Evolutionary conservation across 2,113 vertebrate genomes (phyloP).

Genomic region (Corydoras sp.): DNA sequence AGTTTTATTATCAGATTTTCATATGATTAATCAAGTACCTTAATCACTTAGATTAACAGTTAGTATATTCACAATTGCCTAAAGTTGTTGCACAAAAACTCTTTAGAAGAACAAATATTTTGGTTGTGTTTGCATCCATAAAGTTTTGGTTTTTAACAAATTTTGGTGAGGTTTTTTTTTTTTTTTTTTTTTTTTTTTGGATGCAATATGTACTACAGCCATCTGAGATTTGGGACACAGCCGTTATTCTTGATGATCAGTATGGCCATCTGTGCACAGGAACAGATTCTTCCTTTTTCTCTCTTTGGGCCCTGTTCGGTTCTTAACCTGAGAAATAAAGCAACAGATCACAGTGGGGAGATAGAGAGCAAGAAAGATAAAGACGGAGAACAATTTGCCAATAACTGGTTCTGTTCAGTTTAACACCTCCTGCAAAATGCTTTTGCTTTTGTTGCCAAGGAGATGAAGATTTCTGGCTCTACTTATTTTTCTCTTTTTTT

Average conservation of each 20-base stretch:
- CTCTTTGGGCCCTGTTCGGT: background rate
- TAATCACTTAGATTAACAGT: no score
- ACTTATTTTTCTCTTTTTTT: constrained; percentile 40
- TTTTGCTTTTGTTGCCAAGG: constrained; percentile 58
- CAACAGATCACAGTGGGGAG: constrained; percentile 5
- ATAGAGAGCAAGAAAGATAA: background rate
- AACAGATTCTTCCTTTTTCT: background rate
- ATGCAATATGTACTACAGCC: background rate
- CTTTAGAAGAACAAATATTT: no score
- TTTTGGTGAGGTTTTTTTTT: no score
- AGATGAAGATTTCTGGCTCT: constrained; percentile 48
- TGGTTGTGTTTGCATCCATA: no score
- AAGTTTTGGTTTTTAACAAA: no score
- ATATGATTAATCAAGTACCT: no score
- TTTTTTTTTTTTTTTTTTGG: background rate
- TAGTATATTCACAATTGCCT: no score
- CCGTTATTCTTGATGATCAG: background rate
- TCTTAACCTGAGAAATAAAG: constrained; percentile 13
- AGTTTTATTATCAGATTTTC: no score
- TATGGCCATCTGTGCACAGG: background rate
- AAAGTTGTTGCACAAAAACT: no score
- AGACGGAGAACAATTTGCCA: constrained; percentile 23
- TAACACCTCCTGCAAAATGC: constrained; percentile 46
- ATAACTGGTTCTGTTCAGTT: constrained; percentile 25
- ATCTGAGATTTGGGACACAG: background rate